phyloP scores from a whole-genome alignment of 2,797 vertebrate species.

The Australoheros facetus region DNA sequence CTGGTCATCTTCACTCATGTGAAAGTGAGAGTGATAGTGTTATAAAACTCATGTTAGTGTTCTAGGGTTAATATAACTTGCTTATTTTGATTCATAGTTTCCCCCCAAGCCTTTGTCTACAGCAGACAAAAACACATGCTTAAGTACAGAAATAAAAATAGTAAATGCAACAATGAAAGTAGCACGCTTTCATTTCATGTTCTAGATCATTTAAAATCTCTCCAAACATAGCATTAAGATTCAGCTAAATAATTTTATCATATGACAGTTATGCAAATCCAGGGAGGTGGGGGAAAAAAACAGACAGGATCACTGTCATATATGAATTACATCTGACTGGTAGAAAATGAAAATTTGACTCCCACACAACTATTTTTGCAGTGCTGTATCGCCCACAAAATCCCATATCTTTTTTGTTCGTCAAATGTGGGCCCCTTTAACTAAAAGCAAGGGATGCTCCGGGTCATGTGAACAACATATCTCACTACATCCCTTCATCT shows the following conservation, averaged over 20 bases:
- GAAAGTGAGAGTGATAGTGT: too few species aligned
- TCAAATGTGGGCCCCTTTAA: background rate
- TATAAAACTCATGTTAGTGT: too few species aligned
- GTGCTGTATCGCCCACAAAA: conserved; percentile 17
- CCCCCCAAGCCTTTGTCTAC: conserved; percentile 16
- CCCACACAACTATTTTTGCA: conserved; percentile 41
- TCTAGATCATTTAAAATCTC: conserved; percentile 30
- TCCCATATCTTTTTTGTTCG: conserved; percentile 21
- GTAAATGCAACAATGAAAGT: conserved; percentile 25
- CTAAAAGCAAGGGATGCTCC: background rate
- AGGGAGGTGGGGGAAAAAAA: background rate
- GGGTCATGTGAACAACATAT: conserved; percentile 39
- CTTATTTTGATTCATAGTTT: background rate
- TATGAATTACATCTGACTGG: conserved; percentile 5
- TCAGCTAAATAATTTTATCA: background rate
- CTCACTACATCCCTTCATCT: background rate
- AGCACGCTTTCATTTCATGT: conserved; percentile 21
- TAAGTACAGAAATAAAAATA: conserved; percentile 51
- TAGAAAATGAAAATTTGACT: conserved; percentile 35
- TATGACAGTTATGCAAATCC: background rate
- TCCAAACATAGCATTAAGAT: conserved; percentile 30
- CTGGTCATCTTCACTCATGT: too few species aligned
- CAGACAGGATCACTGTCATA: background rate
- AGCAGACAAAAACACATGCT: conserved; percentile 38
- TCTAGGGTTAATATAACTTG: background rate